phyloP scores from a whole-genome alignment of 2,113 vertebrate species.

The Lampris megalopsis region DNA sequence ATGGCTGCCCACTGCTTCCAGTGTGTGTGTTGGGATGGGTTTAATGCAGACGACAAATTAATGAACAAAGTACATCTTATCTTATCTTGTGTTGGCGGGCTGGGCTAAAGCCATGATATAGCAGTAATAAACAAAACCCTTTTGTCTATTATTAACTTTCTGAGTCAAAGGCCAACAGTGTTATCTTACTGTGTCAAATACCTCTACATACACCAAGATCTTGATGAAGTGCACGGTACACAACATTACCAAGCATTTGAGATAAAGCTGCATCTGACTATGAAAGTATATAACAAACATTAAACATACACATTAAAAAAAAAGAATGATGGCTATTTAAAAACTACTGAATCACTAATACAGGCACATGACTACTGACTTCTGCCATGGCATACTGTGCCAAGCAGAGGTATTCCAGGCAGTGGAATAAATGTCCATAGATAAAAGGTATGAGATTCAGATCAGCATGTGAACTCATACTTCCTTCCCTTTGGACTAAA shows the following conservation, averaged over 20 bases:
- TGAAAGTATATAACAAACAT: neutral
- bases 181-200: neutral
- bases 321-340: neutral
- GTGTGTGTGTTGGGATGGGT: too few species aligned
- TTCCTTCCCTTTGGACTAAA: neutral
- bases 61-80: too few species aligned
- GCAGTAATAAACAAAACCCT: neutral
- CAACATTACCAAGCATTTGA: neutral
- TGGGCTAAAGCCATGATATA: too few species aligned
- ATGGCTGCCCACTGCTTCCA: too few species aligned
- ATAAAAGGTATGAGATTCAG: too few species aligned
- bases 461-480: too few species aligned
- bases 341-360: neutral
- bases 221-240: constrained; percentile 22
- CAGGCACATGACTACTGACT: neutral
- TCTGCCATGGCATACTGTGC: neutral
- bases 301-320: too few species aligned
- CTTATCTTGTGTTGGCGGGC: too few species aligned
- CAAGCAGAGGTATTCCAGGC: neutral
- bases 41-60: too few species aligned
- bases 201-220: neutral
- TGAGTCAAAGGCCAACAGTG: neutral
- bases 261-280: neutral
- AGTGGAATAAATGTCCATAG: neutral
- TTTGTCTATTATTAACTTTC: neutral